Percentiles rank a stretch among this genome's conserved stretches.
Evolutionary conservation across 2,113 vertebrate genomes (phyloP).

Genomic region (Pelmatolapia mariae): DNA sequence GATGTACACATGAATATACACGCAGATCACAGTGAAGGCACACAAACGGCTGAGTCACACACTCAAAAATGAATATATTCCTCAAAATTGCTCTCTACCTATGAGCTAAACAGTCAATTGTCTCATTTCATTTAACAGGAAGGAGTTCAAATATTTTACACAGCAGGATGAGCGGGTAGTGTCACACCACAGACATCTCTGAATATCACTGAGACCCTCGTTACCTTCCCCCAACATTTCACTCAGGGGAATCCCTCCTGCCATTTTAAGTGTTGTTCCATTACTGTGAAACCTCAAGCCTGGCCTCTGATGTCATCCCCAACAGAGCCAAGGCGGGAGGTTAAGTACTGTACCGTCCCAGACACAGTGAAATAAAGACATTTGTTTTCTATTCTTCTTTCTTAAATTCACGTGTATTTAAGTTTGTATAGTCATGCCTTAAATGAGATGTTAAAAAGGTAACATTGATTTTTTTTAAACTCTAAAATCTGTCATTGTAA

Average conservation of each 20-base stretch:
- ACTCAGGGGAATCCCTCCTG: background rate
- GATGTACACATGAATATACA: background rate
- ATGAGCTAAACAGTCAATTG: background rate
- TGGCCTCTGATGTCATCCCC: background rate
- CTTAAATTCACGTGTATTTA: background rate
- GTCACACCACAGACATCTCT: background rate
- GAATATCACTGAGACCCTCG: background rate
- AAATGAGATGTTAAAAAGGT: background rate
- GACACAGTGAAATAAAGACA: background rate
- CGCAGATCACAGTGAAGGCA: background rate
- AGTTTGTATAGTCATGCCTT: background rate
- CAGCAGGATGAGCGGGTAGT: background rate
- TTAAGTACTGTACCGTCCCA: background rate
- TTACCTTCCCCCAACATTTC: background rate
- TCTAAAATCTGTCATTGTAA: background rate
- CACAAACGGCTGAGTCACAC: slow-evolving; percentile 28
- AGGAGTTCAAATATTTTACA: background rate
- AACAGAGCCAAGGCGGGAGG: background rate
- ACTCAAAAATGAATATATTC: background rate
- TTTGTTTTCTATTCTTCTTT: background rate
- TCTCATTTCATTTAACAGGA: slow-evolving; percentile 6
- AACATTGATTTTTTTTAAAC: background rate
- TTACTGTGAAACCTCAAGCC: background rate
- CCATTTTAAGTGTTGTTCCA: background rate
- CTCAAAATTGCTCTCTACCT: background rate